Conservation (phyloP, 2,888 invertebrate species). For the Perithous albicinctus region DNA sequence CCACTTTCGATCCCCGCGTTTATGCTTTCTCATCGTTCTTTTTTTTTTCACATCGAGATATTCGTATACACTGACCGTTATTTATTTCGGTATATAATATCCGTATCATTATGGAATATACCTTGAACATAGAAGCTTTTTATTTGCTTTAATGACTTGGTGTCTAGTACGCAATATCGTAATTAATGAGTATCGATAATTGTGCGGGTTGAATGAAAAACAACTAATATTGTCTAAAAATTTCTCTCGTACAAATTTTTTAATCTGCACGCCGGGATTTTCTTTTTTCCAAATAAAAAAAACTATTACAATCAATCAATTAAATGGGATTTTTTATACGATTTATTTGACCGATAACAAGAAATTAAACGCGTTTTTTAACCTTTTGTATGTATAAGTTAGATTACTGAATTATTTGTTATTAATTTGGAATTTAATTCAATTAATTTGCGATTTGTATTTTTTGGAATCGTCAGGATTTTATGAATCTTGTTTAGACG, state of each 20-base stretch:
- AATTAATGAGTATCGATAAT: neutral
- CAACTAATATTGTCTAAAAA: neutral
- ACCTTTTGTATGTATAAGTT: too few relatives aligned
- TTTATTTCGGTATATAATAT: constrained; percentile 7
- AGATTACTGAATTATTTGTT: too few relatives aligned
- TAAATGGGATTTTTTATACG: too few relatives aligned
- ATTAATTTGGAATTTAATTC: too few relatives aligned
- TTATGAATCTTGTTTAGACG: neutral
- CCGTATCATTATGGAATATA: neutral
- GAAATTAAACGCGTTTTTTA: too few relatives aligned
- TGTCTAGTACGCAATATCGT: neutral
- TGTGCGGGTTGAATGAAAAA: neutral
- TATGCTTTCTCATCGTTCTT: constrained; percentile 46
- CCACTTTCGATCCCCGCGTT: neutral
- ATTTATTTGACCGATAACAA: too few relatives aligned
- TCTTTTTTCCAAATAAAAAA: too few relatives aligned
- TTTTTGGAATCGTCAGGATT: too few relatives aligned
- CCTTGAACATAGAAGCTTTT: constrained; percentile 5
- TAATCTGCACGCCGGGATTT: too few relatives aligned
- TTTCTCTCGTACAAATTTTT: too few relatives aligned
- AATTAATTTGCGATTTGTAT: too few relatives aligned
- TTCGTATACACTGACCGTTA: constrained; percentile 58
- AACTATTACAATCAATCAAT: too few relatives aligned
- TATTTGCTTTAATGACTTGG: neutral
- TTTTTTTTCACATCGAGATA: constrained; percentile 36